Conservation (phyloP, 2,113 vertebrate genomes). For the Mormyrus lacerda region DNA sequence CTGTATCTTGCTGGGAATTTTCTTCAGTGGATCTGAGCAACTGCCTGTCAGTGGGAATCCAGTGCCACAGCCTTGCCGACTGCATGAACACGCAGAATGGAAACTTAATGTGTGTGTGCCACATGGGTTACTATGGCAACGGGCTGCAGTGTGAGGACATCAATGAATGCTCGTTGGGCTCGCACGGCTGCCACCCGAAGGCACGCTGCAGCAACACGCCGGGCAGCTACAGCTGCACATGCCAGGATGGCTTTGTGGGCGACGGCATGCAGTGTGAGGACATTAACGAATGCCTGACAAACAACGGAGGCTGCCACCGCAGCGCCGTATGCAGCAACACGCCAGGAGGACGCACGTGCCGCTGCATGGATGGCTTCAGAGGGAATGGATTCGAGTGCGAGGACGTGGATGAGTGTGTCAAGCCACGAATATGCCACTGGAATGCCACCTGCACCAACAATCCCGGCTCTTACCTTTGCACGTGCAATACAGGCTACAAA, state of each 20-base stretch:
- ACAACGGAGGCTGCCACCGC: conserved; percentile 62
- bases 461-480: conserved; percentile 63
- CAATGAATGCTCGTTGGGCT: conserved; percentile 55
- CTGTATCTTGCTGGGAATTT: background rate
- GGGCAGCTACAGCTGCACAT: conserved; percentile 63
- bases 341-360: conserved; percentile 54
- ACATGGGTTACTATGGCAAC: conserved; percentile 54
- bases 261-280: conserved; percentile 59
- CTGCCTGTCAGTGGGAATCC: conserved; percentile 47
- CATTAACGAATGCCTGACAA: conserved; percentile 57
- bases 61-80: conserved; percentile 53
- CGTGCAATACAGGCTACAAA: conserved; percentile 65
- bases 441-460: conserved; percentile 70
- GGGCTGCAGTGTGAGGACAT: conserved; percentile 58
- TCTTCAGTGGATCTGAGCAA: conserved; percentile 43
- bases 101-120: conserved; percentile 50
- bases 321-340: conserved; percentile 57
- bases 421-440: conserved; percentile 60
- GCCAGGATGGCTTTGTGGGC: conserved; percentile 56
- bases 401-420: conserved; percentile 60
- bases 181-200: conserved; percentile 51
- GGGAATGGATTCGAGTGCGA: conserved; percentile 60
- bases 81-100: conserved; percentile 47
- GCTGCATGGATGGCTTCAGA: conserved; percentile 55
- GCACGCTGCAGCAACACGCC: conserved; percentile 57